Evolutionary conservation across 2,113 vertebrate species (phyloP), one percentile per base, ranked within the genome.

Genomic region (Trogon surrucura): DNA sequence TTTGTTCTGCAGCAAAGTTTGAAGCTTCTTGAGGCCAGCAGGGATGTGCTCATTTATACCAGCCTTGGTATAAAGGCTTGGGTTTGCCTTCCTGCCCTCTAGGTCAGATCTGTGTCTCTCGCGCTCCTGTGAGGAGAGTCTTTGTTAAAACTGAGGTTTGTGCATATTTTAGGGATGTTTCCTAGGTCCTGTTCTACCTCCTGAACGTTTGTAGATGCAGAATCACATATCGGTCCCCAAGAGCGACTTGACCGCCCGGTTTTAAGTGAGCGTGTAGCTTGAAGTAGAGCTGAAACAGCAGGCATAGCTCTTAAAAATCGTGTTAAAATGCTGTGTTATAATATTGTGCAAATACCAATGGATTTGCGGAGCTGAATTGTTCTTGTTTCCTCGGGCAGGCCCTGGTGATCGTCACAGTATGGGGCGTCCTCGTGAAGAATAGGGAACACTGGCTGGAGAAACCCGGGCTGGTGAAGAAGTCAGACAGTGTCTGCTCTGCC

Each of bases 251-350:
- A 48, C 10, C 13, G 16, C 19, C 20, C 58, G 38, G 10, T 16
- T 44, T 16, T 56, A 41, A 80, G 30, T 17, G 71, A 36, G 38
- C 1, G 5, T 25, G 22, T 44, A 29, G 45, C 85, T 92, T 95
- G 95, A 92, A 93, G 91, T 88, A 14, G 2, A 97, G 92, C 93
- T 29, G 53, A 60, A 80, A 57, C 36, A 72, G 65, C 93, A 96
- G 91, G 91, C 80, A 83, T 74, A 96, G 87, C 87, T 97, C 58
- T 72, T 45, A 7, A 27, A 80, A 71, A 23, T 5, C n/a, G 38
- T 56, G 47, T 78, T 48, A 8, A 41, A 91, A n/a, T 36, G 13
- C 89, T 85, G 64, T 48, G 38, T 69, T 96, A 80, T 36, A 80
- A 88, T 65, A 45, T 11, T 25, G 86, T 93, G 81, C 44, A 66